Evolutionary conservation across 2,113 vertebrate genomes (phyloP), one percentile per base, ranked within the genome.

Genomic region (Cettia cetti): DNA sequence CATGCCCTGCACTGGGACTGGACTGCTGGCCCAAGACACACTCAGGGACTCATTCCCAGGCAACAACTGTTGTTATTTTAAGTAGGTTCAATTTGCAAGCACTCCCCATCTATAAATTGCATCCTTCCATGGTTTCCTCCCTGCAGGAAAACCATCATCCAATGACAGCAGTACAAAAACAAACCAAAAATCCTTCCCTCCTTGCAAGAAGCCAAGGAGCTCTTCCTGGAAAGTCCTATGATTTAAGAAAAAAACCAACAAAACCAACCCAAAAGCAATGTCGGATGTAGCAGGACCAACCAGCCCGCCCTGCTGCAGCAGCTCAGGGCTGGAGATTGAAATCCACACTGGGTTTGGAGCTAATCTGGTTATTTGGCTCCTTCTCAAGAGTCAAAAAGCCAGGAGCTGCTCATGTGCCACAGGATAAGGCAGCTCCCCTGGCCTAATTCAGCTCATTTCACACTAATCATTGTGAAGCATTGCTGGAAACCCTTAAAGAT

Each of bases 301-400:
- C 56, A 70, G 42, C 78, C 53, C 52, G 2, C 40, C 44, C 75
- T 9, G 83, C 72, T 69, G 11, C 71, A 87, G 78, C 76, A 35
- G n/a, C 71, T 68, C 11, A 5, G 2, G 35, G 60, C 28, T 31
- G 63, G 3, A 60, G 72, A 79, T 6, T 33, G 64, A 94, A 92
- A 94, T 45, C 66, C 35, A 10, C 7, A 17, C 70, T 27, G 53
- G 70, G 39, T 66, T 86, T 66, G 18, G 53, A 60, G 65, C 63
- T 92, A 53, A 63, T 87, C 45, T 96, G 45, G 68, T 96, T 84
- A 94, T 78, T 94, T 82, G 92, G 92, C 77, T 92, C 78, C 90
- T 90, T 77, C 90, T 86, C 84, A 68, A 88, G 82, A 90, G 88
- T 52, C 94, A 80, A 80, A 95, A 92, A 69, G 75, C 54, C 88